Conservation (phyloP, 37 sponge, comb jelly and placozoan species). For the Eunapius fragilis region DNA sequence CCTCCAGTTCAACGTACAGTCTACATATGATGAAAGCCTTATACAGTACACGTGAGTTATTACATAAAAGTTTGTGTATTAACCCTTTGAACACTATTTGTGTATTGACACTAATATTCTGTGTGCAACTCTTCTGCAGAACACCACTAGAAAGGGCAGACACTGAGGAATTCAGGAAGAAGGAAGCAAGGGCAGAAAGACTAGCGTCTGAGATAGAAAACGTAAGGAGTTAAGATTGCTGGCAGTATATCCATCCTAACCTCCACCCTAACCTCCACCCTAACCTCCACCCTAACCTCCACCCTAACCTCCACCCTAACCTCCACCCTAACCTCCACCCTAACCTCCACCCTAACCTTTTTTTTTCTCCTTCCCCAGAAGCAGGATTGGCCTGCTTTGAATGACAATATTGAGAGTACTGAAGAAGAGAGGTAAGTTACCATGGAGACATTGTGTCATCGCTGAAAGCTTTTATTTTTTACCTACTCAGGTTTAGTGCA, state of each 20-base stretch:
- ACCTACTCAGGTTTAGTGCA: not conserved
- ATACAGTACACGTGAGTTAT: constrained; percentile 69
- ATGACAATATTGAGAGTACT: constrained; percentile 29
- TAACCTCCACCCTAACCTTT: no score
- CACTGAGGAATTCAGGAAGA: constrained; percentile 25
- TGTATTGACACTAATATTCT: no score
- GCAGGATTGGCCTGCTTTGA: constrained; percentile 13
- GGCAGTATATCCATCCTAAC: not conserved
- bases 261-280: no score
- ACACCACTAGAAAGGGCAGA: constrained; percentile 41
- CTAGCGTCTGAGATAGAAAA: constrained; percentile 68
- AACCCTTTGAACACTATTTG: no score
- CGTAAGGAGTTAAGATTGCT: not conserved
- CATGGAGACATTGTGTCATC: no score
- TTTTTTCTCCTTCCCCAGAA: not conserved
- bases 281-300: no score
- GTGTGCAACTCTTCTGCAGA: no score
- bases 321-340: no score
- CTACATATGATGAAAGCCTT: constrained; percentile 62
- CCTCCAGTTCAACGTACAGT: constrained; percentile 46
- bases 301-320: no score
- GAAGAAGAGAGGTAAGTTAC: constrained; percentile 49
- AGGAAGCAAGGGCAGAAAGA: constrained; percentile 36
- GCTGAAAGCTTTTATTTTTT: not conserved
- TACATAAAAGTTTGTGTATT: no score